Conservation (phyloP, 2,113 vertebrate species). For the Eulemur rufifrons region DNA sequence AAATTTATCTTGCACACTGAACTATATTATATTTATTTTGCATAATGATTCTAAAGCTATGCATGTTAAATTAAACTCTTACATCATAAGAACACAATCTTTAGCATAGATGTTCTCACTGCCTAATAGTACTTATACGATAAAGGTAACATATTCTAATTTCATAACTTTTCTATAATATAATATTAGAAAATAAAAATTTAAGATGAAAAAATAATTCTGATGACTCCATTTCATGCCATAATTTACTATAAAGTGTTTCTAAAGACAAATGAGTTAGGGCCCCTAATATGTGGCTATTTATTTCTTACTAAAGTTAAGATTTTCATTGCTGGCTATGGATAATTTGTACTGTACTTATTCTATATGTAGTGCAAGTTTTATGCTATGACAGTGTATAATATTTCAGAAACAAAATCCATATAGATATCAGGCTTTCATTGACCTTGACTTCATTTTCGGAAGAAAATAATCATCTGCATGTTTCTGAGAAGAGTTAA, state of each 20-base stretch:
- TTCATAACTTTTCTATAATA: neutral
- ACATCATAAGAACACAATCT: neutral
- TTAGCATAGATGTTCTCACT: neutral
- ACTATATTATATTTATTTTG: neutral
- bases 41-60: neutral
- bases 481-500: constrained; percentile 75
- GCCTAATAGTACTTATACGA: neutral
- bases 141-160: neutral
- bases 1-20: neutral
- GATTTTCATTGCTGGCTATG: neutral
- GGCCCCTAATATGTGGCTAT: rapidly evolving
- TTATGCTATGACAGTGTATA: neutral
- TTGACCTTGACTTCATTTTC: constrained; percentile 70
- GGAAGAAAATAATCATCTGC: constrained; percentile 72
- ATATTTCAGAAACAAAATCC: constrained; percentile 60
- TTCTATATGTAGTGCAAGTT: neutral
- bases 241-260: neutral
- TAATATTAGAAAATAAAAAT: neutral
- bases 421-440: neutral
- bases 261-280: neutral
- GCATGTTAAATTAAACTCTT: neutral
- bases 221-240: neutral
- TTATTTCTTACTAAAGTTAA: neutral
- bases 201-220: neutral
- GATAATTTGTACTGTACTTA: neutral